phyloP scores from a whole-genome alignment of 2,888 invertebrate species.

The Morinoia aosen region DNA sequence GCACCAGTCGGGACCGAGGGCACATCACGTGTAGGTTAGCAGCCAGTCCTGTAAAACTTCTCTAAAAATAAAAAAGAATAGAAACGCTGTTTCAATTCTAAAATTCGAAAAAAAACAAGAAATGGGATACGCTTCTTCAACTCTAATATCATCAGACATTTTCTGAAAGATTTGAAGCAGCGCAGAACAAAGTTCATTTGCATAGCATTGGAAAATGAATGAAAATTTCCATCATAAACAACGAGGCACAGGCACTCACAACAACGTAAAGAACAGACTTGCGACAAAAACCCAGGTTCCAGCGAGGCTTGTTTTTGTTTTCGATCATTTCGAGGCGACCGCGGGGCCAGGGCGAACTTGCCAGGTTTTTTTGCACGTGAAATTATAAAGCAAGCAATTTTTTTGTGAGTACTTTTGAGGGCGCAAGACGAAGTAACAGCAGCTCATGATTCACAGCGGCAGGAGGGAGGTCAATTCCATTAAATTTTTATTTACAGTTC shows the following conservation, averaged over 20 bases:
- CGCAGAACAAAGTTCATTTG: neutral
- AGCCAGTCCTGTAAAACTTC: too few species aligned
- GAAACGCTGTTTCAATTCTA: too few species aligned
- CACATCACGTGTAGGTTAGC: too few species aligned
- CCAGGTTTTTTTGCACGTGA: neutral
- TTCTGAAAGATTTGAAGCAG: too few species aligned
- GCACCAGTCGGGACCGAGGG: too few species aligned
- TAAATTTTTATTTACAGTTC: slow-evolving; percentile 7
- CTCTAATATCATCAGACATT: too few species aligned
- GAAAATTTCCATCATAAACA: neutral
- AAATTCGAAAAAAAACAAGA: too few species aligned
- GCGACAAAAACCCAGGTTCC: neutral
- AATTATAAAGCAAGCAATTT: slow-evolving; percentile 36
- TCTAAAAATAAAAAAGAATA: too few species aligned
- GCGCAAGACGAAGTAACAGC: neutral
- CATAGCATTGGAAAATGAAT: neutral
- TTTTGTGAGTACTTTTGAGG: neutral
- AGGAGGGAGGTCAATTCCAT: neutral
- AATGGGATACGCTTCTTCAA: too few species aligned
- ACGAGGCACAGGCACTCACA: neutral
- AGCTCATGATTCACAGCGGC: slow-evolving; percentile 2
- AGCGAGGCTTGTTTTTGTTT: neutral
- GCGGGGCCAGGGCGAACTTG: neutral
- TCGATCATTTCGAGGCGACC: neutral
- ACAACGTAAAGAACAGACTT: neutral